Percentiles rank a stretch among this genome's conserved stretches.
Conservation (phyloP, 2,113 vertebrate genomes). For the Gopherus evgoodei region DNA sequence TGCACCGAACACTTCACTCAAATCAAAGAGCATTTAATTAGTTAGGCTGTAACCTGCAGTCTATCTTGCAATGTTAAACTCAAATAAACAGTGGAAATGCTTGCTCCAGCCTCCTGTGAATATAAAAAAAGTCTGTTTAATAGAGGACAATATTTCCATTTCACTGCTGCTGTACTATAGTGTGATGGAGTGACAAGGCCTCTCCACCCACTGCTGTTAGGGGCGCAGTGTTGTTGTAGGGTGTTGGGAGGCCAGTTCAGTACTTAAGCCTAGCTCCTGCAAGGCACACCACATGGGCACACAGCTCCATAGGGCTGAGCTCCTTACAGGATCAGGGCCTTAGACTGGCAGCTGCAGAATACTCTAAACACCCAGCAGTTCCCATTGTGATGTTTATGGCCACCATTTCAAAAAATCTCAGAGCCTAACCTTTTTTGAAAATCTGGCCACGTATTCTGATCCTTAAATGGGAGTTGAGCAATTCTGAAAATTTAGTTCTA, state of each 20-base stretch:
- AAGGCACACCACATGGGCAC: not conserved
- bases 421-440: not conserved
- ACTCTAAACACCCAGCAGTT: not conserved
- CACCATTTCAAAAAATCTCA: not conserved
- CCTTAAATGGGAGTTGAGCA: not conserved
- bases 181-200: conserved; percentile 18
- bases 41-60: conserved; percentile 64
- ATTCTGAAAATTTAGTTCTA: not conserved
- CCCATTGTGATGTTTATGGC: rapidly evolving
- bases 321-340: rapidly evolving
- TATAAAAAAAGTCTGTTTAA: conserved; percentile 17
- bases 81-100: conserved; percentile 64
- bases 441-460: not conserved
- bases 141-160: conserved; percentile 37
- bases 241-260: not conserved
- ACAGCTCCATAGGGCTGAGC: rapidly evolving
- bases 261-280: not conserved
- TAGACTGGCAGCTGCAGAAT: rapidly evolving
- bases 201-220: not conserved
- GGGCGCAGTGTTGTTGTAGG: not conserved
- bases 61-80: conserved; percentile 57
- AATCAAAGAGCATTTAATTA: conserved; percentile 79
- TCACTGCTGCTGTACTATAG: not conserved
- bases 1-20: conserved; percentile 72
- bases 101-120: not conserved